Percentiles rank a stretch among this genome's conserved stretches.
phyloP scores from a whole-genome alignment of 2,797 vertebrate species.

The Dendrocincla fuliginosa region DNA sequence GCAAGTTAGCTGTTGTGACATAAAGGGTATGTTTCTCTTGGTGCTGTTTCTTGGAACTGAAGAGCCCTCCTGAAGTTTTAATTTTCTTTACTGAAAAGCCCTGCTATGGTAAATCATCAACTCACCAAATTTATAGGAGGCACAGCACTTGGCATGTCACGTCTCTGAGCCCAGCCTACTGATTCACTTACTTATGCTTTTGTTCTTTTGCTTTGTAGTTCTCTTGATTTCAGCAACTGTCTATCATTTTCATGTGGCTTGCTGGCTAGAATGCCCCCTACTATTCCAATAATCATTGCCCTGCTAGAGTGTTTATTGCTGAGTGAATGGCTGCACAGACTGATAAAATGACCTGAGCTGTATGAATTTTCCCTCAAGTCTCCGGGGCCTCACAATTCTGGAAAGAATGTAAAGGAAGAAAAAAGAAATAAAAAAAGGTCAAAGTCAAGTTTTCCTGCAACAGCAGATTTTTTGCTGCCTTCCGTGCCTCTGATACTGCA shows the following conservation, averaged over 20 bases:
- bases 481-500: background rate
- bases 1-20: constrained; percentile 58
- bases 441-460: constrained; percentile 19
- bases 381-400: constrained; percentile 36
- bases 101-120: constrained; percentile 63
- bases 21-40: constrained; percentile 59
- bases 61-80: constrained; percentile 67
- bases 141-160: constrained; percentile 61
- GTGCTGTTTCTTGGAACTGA: constrained; percentile 57
- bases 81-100: constrained; percentile 68
- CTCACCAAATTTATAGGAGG: constrained; percentile 60
- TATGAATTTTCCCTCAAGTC: constrained; percentile 31
- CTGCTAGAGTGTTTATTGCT: constrained; percentile 46
- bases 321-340: constrained; percentile 15
- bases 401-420: constrained; percentile 25
- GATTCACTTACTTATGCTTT: constrained; percentile 57
- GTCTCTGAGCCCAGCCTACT: constrained; percentile 50
- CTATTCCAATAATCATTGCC: constrained; percentile 43
- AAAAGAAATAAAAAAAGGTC: background rate
- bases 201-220: constrained; percentile 61
- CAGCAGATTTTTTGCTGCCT: background rate
- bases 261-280: constrained; percentile 55
- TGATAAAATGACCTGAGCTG: constrained; percentile 46
- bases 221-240: constrained; percentile 65
- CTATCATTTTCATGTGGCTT: constrained; percentile 64